phyloP scores from a whole-genome alignment of 1,140 invertebrate genomes.

The Copidosoma floridanum region DNA sequence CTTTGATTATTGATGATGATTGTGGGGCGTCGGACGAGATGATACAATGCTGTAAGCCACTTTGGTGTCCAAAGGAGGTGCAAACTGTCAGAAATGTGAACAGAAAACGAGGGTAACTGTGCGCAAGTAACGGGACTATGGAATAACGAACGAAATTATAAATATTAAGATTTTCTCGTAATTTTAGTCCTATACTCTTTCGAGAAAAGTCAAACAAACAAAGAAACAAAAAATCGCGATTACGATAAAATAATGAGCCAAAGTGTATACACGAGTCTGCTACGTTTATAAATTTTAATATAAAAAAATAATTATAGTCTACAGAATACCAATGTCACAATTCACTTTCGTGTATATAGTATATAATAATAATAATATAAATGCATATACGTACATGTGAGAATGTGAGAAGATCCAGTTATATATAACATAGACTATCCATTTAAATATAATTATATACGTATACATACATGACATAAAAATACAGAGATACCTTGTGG shows the following conservation, averaged over 20 bases:
- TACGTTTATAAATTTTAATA: slow-evolving; percentile 42
- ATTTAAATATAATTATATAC: slow-evolving; percentile 3
- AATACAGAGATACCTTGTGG: too few relatives aligned
- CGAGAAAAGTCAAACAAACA: neutral
- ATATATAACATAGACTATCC: slow-evolving; percentile 13
- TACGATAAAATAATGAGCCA: slow-evolving; percentile 17
- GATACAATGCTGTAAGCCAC: too few relatives aligned
- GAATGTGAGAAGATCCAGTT: slow-evolving; percentile 25
- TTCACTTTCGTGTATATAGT: slow-evolving; percentile 39
- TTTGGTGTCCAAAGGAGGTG: too few relatives aligned
- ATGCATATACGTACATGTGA: slow-evolving; percentile 27
- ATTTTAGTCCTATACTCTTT: neutral
- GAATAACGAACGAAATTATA: neutral
- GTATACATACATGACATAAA: too few relatives aligned
- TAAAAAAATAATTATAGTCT: slow-evolving; percentile 1
- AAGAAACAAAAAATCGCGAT: neutral
- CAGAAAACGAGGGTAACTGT: neutral
- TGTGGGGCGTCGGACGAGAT: too few relatives aligned
- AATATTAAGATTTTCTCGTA: slow-evolving; percentile 7
- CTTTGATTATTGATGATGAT: too few relatives aligned
- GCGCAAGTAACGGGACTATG: slow-evolving; percentile 7
- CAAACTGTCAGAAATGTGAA: too few relatives aligned
- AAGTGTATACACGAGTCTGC: slow-evolving; percentile 29
- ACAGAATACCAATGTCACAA: slow-evolving; percentile 29
- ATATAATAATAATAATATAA: too few relatives aligned